Conservation (phyloP, 2,888 invertebrate species). For the Archips crataeganus region DNA sequence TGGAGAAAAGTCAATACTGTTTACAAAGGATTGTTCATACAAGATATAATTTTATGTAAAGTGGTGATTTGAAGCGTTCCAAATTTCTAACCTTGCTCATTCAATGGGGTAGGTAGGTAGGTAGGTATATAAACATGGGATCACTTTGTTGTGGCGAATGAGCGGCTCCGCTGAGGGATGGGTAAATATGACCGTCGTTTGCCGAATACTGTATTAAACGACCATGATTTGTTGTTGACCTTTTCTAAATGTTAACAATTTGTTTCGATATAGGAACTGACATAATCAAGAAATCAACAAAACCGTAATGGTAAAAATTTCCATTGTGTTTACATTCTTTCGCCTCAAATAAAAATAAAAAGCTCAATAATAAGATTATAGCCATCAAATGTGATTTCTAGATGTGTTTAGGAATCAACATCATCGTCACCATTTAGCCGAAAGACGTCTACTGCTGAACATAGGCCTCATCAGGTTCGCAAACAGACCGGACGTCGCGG, state of each 20-base stretch:
- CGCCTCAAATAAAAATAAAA: no score
- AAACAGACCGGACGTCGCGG: no score
- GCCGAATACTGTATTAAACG: constrained; percentile 56
- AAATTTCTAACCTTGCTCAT: constrained; percentile 60
- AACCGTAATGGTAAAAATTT: neutral
- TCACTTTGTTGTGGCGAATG: constrained; percentile 59
- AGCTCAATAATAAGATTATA: no score
- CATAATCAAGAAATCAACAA: constrained; percentile 2
- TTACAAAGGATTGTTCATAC: neutral
- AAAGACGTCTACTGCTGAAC: no score
- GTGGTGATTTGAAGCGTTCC: constrained; percentile 50
- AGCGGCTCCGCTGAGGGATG: constrained; percentile 52
- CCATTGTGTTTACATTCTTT: neutral
- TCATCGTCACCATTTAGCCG: no score
- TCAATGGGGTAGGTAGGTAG: constrained; percentile 57
- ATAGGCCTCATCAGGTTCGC: no score
- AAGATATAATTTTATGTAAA: constrained; percentile 14
- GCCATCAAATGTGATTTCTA: no score
- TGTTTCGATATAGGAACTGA: constrained; percentile 29
- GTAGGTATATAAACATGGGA: constrained; percentile 54
- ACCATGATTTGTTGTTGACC: constrained; percentile 63
- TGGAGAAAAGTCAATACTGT: neutral
- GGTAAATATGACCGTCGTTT: constrained; percentile 60
- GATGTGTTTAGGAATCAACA: no score
- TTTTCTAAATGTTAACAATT: constrained; percentile 52